A percentile compares a stretch with the other conserved stretches of the same genome.
Conservation (phyloP, 2,797 vertebrate genomes). For the Crax fasciolata region DNA sequence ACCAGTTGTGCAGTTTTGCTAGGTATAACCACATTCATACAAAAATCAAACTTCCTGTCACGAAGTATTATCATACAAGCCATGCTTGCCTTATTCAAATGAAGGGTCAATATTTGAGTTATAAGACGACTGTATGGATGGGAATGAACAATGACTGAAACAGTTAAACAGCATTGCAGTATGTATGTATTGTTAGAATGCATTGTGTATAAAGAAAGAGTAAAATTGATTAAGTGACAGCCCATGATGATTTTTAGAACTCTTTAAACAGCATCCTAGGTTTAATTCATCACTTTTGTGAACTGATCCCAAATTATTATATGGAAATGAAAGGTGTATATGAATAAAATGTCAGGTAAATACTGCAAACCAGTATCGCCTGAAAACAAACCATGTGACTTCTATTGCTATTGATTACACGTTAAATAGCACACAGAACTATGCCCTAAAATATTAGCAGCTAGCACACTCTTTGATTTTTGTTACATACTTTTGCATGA, state of each 20-base stretch:
- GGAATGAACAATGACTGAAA: background rate
- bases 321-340: background rate
- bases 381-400: background rate
- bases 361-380: background rate
- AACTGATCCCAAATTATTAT: background rate
- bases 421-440: constrained; percentile 10
- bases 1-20: too few species aligned
- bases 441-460: background rate
- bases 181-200: background rate
- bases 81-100: background rate
- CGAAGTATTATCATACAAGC: background rate
- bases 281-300: background rate
- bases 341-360: background rate
- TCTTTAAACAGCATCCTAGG: background rate
- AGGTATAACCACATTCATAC: background rate
- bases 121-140: background rate
- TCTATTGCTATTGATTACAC: background rate
- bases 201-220: background rate
- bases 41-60: background rate
- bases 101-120: background rate
- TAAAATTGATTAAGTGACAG: background rate
- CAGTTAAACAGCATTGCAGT: background rate
- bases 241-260: background rate
- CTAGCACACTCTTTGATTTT: background rate
- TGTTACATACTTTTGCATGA: constrained; percentile 96